Conservation (phyloP, 2,797 vertebrate species). For the Typhlichthys subterraneus region DNA sequence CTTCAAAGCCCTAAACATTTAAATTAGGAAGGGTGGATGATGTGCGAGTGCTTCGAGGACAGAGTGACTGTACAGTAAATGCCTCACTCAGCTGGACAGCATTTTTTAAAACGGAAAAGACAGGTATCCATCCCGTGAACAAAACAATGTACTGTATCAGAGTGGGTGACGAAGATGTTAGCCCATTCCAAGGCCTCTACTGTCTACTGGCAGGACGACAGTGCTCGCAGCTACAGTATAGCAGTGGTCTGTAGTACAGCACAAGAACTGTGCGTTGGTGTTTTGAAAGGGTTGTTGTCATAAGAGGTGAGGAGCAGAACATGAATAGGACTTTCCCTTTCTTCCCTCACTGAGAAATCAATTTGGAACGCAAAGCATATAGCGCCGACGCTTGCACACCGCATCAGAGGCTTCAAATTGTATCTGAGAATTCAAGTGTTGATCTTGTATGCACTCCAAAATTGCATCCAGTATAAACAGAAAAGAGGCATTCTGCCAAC, state of each 20-base stretch:
- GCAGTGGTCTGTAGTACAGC: neutral
- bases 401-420: neutral
- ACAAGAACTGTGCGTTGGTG: neutral
- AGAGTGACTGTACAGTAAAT: constrained; percentile 29
- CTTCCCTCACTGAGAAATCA: constrained; percentile 9
- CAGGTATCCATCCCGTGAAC: constrained; percentile 7
- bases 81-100: constrained; percentile 20
- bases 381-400: neutral
- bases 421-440: neutral
- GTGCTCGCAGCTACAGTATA: constrained; percentile 2
- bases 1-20: constrained; percentile 38
- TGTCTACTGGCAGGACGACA: constrained; percentile 12
- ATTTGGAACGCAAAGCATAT: constrained; percentile 5
- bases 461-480: neutral
- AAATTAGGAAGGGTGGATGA: constrained; percentile 48
- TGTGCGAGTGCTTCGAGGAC: constrained; percentile 31
- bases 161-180: constrained; percentile 35
- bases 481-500: constrained; percentile 1
- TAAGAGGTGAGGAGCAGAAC: neutral
- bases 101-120: neutral
- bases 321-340: constrained; percentile 10
- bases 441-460: neutral
- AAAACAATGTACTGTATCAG: constrained; percentile 28
- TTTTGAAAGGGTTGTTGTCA: neutral
- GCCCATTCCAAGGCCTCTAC: constrained; percentile 14